Conservation (phyloP, 2,888 invertebrate genomes). For the Holacanthella duospinosa region DNA sequence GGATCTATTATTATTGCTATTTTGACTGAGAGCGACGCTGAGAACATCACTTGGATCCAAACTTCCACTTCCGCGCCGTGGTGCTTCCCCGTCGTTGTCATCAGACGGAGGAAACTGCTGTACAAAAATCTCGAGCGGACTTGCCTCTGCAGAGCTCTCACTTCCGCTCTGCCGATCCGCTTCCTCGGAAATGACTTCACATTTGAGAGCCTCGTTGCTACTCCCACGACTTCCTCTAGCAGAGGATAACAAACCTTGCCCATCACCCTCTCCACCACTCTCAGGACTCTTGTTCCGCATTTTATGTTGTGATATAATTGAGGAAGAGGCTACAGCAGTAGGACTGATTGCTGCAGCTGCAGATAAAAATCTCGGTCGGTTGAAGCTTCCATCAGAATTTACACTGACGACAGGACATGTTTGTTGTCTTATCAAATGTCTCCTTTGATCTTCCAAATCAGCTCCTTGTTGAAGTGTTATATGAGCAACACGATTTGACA, state of each 20-base stretch:
- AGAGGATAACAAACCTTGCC: neutral
- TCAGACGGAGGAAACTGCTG: constrained; percentile 36
- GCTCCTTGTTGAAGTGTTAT: constrained; percentile 33
- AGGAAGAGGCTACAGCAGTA: constrained; percentile 33
- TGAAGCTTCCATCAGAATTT: constrained; percentile 33
- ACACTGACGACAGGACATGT: constrained; percentile 37
- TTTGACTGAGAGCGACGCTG: neutral
- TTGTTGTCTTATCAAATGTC: constrained; percentile 37
- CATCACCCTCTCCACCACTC: constrained; percentile 21
- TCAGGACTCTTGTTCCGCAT: constrained; percentile 36
- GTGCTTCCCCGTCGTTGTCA: constrained; percentile 37
- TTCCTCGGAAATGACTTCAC: constrained; percentile 37
- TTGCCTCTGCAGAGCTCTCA: constrained; percentile 29
- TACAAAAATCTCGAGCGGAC: constrained; percentile 37
- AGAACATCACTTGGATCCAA: constrained; percentile 13
- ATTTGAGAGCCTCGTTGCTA: constrained; percentile 34
- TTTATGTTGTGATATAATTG: constrained; percentile 34
- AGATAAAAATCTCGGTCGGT: constrained; percentile 34
- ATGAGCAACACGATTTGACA: constrained; percentile 36
- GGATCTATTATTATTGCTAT: neutral
- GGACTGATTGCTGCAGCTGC: constrained; percentile 37
- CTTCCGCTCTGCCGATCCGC: constrained; percentile 32
- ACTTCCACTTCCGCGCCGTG: constrained; percentile 32
- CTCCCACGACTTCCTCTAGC: constrained; percentile 32
- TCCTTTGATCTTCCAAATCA: constrained; percentile 35